These are phyloP conservation scores for Pelvicachromis taeniatus DNA, from an alignment of 2,113 vertebrate species.

Conservation along the genomic window DNA sequence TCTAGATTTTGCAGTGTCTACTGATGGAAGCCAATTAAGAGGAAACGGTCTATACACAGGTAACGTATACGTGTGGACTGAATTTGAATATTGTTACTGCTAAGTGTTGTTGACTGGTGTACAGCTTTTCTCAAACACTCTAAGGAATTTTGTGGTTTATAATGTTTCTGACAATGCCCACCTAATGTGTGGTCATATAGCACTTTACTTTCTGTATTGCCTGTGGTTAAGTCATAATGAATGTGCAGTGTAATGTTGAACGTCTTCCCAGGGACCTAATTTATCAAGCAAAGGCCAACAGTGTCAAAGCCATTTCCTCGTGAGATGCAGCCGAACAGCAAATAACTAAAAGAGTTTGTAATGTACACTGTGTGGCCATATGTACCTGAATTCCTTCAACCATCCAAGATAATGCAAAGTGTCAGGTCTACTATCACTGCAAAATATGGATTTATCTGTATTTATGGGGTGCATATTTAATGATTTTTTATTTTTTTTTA, in stretches of 20 bases:
- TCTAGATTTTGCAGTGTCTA: background rate
- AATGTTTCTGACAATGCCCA: background rate
- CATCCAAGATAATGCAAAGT: conserved; percentile 12
- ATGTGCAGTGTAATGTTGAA: conserved; percentile 41
- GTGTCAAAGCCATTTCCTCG: conserved; percentile 54
- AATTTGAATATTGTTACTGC: background rate
- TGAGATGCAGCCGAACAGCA: conserved; percentile 38
- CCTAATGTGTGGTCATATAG: conserved; percentile 5
- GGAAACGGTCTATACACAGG: background rate
- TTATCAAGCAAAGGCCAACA: conserved; percentile 62
- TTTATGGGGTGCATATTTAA: conserved; percentile 16
- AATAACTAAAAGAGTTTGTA: conserved; percentile 41
- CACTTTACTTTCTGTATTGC: background rate
- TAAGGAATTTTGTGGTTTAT: background rate
- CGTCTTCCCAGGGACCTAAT: conserved; percentile 51
- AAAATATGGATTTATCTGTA: conserved; percentile 35
- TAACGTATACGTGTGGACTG: background rate
- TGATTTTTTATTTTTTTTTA: conserved; percentile 54
- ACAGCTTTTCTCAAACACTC: background rate
- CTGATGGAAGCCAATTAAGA: background rate
- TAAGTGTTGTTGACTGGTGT: background rate
- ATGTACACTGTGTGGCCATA: conserved; percentile 13
- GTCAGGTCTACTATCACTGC: background rate
- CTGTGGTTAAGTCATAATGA: conserved; percentile 44
- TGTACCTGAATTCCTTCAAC: background rate